Evolutionary conservation across 2,113 vertebrate genomes (phyloP).

Genomic region (Hydrochoerus hydrochaeris): DNA sequence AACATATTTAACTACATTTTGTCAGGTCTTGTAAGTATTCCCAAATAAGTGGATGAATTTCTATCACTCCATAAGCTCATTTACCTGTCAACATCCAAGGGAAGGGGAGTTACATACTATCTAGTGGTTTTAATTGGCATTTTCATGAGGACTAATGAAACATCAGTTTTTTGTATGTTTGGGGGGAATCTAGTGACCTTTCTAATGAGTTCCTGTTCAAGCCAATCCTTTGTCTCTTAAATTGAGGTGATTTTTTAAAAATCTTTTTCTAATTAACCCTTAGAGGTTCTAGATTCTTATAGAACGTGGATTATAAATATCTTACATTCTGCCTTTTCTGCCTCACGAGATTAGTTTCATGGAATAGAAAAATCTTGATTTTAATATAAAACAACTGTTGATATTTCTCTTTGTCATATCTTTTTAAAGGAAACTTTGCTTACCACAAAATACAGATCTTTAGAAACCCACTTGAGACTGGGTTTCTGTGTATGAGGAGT

Average conservation of each 20-base stretch:
- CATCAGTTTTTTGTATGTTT: neutral
- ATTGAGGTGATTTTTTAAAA: neutral
- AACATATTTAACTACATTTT: neutral
- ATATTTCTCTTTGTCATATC: neutral
- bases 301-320: neutral
- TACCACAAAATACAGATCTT: neutral
- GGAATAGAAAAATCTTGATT: neutral
- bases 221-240: neutral
- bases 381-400: neutral
- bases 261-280: neutral
- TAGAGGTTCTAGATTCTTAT: neutral
- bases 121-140: neutral
- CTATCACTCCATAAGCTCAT: neutral
- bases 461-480: neutral
- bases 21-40: neutral
- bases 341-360: neutral
- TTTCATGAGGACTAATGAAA: neutral
- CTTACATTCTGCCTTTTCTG: neutral
- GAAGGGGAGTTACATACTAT: too few species aligned
- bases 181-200: neutral
- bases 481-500: neutral
- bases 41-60: neutral
- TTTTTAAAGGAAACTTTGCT: neutral
- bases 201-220: neutral
- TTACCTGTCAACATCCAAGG: neutral